phyloP scores from a whole-genome alignment of 2,797 vertebrate genomes.

The Brachymystax lenok region DNA sequence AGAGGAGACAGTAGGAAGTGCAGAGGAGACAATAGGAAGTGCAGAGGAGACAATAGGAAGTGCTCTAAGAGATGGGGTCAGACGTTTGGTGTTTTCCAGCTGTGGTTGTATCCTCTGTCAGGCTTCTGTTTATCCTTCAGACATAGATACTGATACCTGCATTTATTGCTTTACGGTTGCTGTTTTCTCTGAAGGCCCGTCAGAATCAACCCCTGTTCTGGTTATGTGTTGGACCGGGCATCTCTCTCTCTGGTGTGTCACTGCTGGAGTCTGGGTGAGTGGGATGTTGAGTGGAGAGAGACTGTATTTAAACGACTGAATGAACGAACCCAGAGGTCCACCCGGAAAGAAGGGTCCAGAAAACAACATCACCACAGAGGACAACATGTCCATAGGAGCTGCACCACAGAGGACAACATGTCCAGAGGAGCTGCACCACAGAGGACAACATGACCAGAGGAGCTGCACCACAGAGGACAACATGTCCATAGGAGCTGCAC shows the following conservation, averaged over 20 bases:
- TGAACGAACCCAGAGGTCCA: not conserved
- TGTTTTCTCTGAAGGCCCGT: slow-evolving; percentile 11
- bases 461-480: too few relatives aligned
- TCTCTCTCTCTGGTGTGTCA: too few relatives aligned
- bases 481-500: too few relatives aligned
- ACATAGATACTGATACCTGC: too few relatives aligned
- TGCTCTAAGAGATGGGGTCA: slow-evolving; percentile 16
- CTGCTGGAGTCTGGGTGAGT: not conserved
- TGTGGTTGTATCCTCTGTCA: slow-evolving; percentile 30
- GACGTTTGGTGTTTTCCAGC: slow-evolving; percentile 24
- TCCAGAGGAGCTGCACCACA: too few relatives aligned
- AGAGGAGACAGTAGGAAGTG: too few relatives aligned
- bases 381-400: too few relatives aligned
- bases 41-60: too few relatives aligned
- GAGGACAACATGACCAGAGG: too few relatives aligned
- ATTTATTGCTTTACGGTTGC: slow-evolving; percentile 27
- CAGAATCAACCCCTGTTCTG: not conserved
- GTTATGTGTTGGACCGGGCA: too few relatives aligned
- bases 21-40: slow-evolving; percentile 39
- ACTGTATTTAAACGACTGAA: too few relatives aligned
- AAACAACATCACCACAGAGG: not conserved
- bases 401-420: too few relatives aligned
- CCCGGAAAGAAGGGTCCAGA: not conserved
- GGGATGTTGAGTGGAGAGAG: not conserved
- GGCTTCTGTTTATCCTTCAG: slow-evolving; percentile 13